Evolutionary conservation across 2,113 vertebrate genomes (phyloP).

Genomic region (Brachionichthys hirsutus): DNA sequence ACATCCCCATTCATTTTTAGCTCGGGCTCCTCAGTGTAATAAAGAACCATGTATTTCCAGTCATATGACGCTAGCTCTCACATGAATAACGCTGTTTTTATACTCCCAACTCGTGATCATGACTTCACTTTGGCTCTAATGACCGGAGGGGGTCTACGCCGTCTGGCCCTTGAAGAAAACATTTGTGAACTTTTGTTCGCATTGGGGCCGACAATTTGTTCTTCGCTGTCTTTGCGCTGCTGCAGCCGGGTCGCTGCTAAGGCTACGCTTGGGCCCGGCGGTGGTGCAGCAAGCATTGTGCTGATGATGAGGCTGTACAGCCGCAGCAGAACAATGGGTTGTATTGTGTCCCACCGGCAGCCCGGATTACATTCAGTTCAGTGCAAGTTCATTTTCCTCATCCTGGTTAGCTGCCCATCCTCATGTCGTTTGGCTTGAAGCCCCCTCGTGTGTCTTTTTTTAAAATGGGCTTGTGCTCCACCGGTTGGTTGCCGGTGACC

Average conservation of each 20-base stretch:
- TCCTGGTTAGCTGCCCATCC: slow-evolving; percentile 18
- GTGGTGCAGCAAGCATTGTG: slow-evolving; percentile 61
- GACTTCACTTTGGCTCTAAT: slow-evolving; percentile 11
- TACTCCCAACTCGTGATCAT: slow-evolving; percentile 30
- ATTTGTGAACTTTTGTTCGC: neutral
- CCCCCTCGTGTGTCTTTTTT: neutral
- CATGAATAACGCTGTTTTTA: slow-evolving; percentile 34
- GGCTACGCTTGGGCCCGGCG: slow-evolving; percentile 16
- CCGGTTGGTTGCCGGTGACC: slow-evolving; percentile 27
- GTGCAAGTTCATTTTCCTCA: slow-evolving; percentile 64
- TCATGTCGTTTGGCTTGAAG: neutral
- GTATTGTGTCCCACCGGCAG: slow-evolving; percentile 65
- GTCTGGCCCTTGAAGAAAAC: neutral
- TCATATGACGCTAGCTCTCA: slow-evolving; percentile 28
- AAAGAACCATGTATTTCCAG: slow-evolving; percentile 3
- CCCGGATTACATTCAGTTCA: slow-evolving; percentile 70
- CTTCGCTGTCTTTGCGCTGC: neutral
- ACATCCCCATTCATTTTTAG: slow-evolving; percentile 23
- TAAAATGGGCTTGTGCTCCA: slow-evolving; percentile 5
- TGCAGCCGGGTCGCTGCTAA: slow-evolving; percentile 1
- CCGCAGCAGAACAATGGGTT: slow-evolving; percentile 59
- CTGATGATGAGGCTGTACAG: slow-evolving; percentile 61
- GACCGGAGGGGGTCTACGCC: slow-evolving; percentile 12
- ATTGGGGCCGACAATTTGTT: neutral
- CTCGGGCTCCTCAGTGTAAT: slow-evolving; percentile 20